Base-by-base conservation (phyloP, 2,888 invertebrate genomes). In the Agrypnus murinus region DNA sequence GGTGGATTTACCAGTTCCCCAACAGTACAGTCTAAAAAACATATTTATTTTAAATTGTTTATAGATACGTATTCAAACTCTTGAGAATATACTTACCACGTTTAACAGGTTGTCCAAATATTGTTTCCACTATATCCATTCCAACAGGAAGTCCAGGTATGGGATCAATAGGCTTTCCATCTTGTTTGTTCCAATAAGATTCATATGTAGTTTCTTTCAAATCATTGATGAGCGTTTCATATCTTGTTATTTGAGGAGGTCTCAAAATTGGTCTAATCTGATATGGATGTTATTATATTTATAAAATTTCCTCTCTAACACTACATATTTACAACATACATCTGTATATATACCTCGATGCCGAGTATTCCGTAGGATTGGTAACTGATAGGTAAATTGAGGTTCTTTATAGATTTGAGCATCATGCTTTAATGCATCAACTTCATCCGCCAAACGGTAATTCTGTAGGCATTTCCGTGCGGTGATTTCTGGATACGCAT, bases 191-290 rank as follows among this genome's bases (percentile, higher is more conserved):
- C 86, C 87, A 87, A 68, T 86, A 87, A 10, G 86, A 84, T 34
- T 81, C 81, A 74, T 86, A 87, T n/a, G 85, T 80, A 1, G 88
- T 87, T 72, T 87, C 87, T 75, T 83, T 83, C 55, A 88, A 79
- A 73, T 88, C 87, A 6, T 80, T 80, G n/a, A 86, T 80, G 17
- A 88, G 72, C 38, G 84, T 84, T 78, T 86, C 85, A 73, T 86
- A 87, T 75, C 85, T 80, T n/a, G 86, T 85, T 9, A 82, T 76
- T 2, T 84, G 79, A n/a, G 84, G 85, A 58, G 79, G 79, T 25
- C 2, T 2, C 40, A 87, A 68, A 60, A 78, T 14, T 19, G 74
- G 73, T 40, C 72, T 74, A 34, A 78, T 74, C 78, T 81, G 73
- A 36, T n/a, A n/a, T n/a, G n/a, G n/a, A n/a, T n/a, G n/a, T n/a